Evolutionary conservation across 2,888 invertebrate species (phyloP), one percentile per base, ranked within the genome.

Genomic region (Dryobota labecula): DNA sequence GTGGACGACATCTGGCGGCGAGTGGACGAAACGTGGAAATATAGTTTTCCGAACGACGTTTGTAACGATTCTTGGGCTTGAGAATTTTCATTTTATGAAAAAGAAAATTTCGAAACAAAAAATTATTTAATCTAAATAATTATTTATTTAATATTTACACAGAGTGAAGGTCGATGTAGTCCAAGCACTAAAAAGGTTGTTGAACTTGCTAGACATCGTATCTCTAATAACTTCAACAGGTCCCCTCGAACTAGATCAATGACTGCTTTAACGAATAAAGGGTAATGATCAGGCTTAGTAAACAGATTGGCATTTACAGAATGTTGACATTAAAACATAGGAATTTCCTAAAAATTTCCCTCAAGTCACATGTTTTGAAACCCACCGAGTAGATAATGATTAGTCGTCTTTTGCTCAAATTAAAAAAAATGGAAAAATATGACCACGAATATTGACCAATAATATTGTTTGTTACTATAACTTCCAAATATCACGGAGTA

Each of bases 1-100:
- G 78, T 70, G 70, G 70, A 76, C 88, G 94, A 93, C 94, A 92
- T 91, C 95, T 95, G 87, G 90, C 76, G 94, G 89, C 86, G 93
- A 94, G 93, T 82, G 92, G 95, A 88, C 67, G 76, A 74, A 84
- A 89, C 86, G 74, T 72, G 85, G 82, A 91, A 92, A 92, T 90
- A 88, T 88, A 70, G 71, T 85, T 82, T 86, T 86, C 86, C 80
- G 62, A 80, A 38, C 36, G 49, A 45, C 24, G 57, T 56, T 64
- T 61, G 36, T 53, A 20, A 30, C 2, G 24, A 61, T 41, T 73
- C 33, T 54, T 63, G 13, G n/a, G 7, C 24, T 27, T 38, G 0
- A 72, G 18, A 63, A 38, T 66, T 77, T 62, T 65, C 30, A 24
- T 70, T 43, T 45, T n/a, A 1, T 4, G 1, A 43, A 49, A 36